phyloP scores from a whole-genome alignment of 1,140 invertebrate genomes.

The Papilio xuthus region DNA sequence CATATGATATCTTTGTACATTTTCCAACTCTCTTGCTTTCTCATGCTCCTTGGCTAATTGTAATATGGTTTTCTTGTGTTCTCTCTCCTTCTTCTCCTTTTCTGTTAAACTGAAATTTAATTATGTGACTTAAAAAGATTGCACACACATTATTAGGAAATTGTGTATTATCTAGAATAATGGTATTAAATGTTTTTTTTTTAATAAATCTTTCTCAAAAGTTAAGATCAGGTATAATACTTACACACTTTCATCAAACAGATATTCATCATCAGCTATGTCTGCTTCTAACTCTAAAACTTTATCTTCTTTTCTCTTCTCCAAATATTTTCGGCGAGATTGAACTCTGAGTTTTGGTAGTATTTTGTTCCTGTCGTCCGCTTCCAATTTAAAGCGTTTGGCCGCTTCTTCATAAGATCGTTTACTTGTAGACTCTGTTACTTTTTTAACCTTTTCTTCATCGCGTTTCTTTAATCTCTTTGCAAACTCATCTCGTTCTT shows the following conservation, averaged over 20 bases:
- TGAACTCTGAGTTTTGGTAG: conserved; percentile 94
- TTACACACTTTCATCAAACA: conserved; percentile 94
- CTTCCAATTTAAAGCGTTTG: conserved; percentile 93
- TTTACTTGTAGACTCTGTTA: conserved; percentile 87
- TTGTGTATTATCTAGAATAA: neutral
- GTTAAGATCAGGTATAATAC: conserved; percentile 55
- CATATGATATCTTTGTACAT: conserved; percentile 96
- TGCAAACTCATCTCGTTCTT: conserved; percentile 97
- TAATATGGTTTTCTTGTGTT: conserved; percentile 96
- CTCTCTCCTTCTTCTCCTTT: conserved; percentile 90
- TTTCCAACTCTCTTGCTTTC: conserved; percentile 94
- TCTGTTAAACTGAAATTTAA: conserved; percentile 88
- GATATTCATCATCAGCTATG: conserved; percentile 97
- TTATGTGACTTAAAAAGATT: conserved; percentile 29
- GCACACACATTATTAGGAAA: neutral
- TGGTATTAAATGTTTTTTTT: neutral
- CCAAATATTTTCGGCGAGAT: conserved; percentile 96
- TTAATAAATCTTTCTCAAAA: neutral
- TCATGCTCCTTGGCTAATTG: conserved; percentile 97
- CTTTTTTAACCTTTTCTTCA: conserved; percentile 93
- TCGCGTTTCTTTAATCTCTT: conserved; percentile 94
- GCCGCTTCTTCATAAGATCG: conserved; percentile 95
- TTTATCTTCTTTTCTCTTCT: conserved; percentile 98
- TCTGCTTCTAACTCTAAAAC: conserved; percentile 97
- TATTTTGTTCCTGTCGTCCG: conserved; percentile 91